Evolutionary conservation across 2,888 invertebrate species (phyloP).

Genomic region (Nudaria mundana): DNA sequence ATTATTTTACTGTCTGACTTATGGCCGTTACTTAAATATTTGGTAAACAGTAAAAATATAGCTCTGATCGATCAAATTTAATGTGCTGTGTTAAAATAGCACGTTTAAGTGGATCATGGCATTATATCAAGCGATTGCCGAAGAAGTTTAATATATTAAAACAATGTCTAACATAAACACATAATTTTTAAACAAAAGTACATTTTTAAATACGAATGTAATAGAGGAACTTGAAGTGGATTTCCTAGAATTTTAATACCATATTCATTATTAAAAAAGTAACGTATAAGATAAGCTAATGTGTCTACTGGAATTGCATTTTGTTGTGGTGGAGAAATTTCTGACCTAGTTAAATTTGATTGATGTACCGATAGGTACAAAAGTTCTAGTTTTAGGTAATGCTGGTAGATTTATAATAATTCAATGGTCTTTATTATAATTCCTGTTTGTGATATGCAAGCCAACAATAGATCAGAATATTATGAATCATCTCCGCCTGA

Average conservation of each 20-base stretch:
- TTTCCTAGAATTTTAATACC: no score
- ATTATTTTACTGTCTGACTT: slow-evolving; percentile 82
- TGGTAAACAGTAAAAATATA: slow-evolving; percentile 81
- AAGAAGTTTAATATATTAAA: slow-evolving; percentile 39
- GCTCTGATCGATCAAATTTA: slow-evolving; percentile 79
- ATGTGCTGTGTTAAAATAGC: slow-evolving; percentile 70
- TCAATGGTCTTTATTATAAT: slow-evolving; percentile 69
- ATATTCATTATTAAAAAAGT: no score
- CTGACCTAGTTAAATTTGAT: no score
- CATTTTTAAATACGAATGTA: no score
- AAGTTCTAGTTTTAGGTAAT: no score
- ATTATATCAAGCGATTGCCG: slow-evolving; percentile 48
- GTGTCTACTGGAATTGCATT: no score
- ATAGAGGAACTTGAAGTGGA: no score
- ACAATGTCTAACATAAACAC: slow-evolving; percentile 43
- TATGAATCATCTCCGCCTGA: slow-evolving; percentile 75
- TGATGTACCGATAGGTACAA: no score
- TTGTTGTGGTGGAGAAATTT: no score
- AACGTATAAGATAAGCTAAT: no score
- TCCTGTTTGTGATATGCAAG: slow-evolving; percentile 61
- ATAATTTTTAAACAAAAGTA: slow-evolving; percentile 34
- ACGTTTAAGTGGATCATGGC: slow-evolving; percentile 66
- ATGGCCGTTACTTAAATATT: slow-evolving; percentile 81
- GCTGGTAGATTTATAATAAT: no score
- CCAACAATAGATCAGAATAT: slow-evolving; percentile 76